A percentile compares a stretch with the other conserved stretches of the same genome.
Conservation (phyloP, 2,888 invertebrate genomes). For the Thyatira batis region DNA sequence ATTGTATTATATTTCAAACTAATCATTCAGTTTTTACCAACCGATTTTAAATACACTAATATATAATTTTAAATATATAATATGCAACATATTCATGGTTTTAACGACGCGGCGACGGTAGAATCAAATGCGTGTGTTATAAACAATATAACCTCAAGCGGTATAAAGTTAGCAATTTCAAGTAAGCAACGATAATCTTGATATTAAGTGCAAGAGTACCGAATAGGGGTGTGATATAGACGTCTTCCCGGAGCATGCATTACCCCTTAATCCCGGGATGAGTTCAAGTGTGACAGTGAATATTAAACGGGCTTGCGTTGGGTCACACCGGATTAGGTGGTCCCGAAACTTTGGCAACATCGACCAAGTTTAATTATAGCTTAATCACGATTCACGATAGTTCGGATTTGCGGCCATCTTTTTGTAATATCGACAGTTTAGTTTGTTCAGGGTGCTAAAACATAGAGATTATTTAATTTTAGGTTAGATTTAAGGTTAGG, state of each 20-base stretch:
- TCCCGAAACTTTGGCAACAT: slow-evolving; percentile 58
- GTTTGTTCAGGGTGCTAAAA: neutral
- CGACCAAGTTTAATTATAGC: slow-evolving; percentile 58
- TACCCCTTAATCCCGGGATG: slow-evolving; percentile 61
- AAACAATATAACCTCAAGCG: no score
- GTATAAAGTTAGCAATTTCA: neutral
- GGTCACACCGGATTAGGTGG: slow-evolving; percentile 64
- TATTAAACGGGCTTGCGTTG: slow-evolving; percentile 64
- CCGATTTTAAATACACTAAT: no score
- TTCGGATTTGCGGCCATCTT: slow-evolving; percentile 33
- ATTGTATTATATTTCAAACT: no score
- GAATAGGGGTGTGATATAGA: slow-evolving; percentile 8
- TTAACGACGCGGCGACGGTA: no score
- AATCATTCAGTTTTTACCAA: no score
- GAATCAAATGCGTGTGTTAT: no score
- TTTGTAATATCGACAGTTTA: slow-evolving; percentile 31
- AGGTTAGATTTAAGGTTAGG: no score
- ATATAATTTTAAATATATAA: no score
- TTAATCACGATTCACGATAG: slow-evolving; percentile 50
- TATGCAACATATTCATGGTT: no score
- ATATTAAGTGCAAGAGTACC: neutral
- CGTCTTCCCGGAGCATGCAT: slow-evolving; percentile 39
- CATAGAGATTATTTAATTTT: neutral
- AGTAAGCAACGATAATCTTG: neutral
- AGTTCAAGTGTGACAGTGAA: slow-evolving; percentile 70